Evolutionary conservation across 2,888 invertebrate species (phyloP).

Genomic region (Macrophya alboannulata): DNA sequence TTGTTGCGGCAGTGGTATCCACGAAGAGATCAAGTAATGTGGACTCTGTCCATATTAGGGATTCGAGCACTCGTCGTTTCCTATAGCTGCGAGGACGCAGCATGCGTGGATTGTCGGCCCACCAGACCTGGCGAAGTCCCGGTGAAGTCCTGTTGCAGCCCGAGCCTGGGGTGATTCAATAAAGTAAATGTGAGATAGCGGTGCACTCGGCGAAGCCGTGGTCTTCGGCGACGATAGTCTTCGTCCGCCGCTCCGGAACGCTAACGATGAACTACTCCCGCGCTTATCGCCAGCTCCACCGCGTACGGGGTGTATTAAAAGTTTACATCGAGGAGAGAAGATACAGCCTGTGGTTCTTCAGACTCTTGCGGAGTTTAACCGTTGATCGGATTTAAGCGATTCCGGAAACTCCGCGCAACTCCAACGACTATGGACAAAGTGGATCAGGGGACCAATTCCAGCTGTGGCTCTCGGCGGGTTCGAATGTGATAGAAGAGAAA

Average conservation of each 20-base stretch:
- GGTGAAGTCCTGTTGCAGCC: conserved; percentile 39
- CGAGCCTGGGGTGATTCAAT: conserved; percentile 54
- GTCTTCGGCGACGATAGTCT: conserved; percentile 49
- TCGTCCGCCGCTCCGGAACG: conserved; percentile 38
- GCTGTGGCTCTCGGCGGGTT: conserved; percentile 18
- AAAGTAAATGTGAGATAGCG: conserved; percentile 53
- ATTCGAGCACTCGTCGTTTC: conserved; percentile 53
- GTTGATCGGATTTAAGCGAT: conserved; percentile 47
- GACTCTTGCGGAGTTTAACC: conserved; percentile 15
- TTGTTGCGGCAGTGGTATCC: conserved; percentile 63
- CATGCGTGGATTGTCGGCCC: conserved; percentile 50
- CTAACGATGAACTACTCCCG: conserved; percentile 52
- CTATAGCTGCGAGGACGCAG: conserved; percentile 46
- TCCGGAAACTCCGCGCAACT: conserved; percentile 41
- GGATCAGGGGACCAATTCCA: conserved; percentile 41
- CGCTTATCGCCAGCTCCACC: conserved; percentile 50
- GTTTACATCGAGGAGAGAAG: background rate
- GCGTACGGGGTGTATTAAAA: conserved; percentile 52
- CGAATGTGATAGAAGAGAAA: conserved; percentile 39
- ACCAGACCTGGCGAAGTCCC: conserved; percentile 51
- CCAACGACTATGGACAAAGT: conserved; percentile 18
- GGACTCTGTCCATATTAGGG: conserved; percentile 76
- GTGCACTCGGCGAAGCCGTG: conserved; percentile 32
- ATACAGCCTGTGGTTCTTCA: conserved; percentile 31
- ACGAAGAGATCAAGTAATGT: conserved; percentile 72